Conservation (phyloP, 2,113 vertebrate species). For the Taxidea taxus region DNA sequence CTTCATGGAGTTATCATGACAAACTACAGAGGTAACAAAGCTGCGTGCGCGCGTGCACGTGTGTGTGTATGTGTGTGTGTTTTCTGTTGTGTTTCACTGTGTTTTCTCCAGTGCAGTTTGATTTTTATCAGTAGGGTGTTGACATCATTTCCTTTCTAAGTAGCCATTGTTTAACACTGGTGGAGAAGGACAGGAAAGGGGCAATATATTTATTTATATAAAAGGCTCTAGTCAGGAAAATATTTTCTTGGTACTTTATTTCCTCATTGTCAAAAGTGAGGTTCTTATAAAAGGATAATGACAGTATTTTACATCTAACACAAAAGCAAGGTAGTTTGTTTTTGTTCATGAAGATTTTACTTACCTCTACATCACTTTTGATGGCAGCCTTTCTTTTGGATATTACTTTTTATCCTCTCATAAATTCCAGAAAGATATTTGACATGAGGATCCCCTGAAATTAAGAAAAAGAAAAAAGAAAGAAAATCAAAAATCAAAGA, state of each 20-base stretch:
- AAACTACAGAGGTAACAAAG: neutral
- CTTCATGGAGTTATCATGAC: neutral
- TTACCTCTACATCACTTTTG: neutral
- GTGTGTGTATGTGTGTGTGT: too few species aligned
- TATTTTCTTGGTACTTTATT: neutral
- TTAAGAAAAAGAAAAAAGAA: neutral
- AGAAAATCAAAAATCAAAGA: neutral
- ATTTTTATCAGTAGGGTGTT: slow-evolving; percentile 48
- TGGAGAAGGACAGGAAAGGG: slow-evolving; percentile 39
- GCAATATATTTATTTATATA: slow-evolving; percentile 31
- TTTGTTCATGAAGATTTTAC: fast-evolving
- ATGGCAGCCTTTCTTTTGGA: neutral
- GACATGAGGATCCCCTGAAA: neutral
- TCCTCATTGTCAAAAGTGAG: neutral
- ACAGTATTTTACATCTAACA: neutral
- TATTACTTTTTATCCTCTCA: neutral
- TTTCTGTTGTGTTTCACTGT: neutral
- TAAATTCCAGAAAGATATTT: slow-evolving; percentile 28
- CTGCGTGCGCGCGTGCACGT: neutral
- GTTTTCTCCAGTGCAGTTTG: slow-evolving; percentile 29
- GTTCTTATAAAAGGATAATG: neutral
- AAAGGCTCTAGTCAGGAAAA: slow-evolving; percentile 16
- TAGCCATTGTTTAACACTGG: slow-evolving; percentile 39
- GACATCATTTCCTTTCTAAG: slow-evolving; percentile 61
- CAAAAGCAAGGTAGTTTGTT: neutral